phyloP scores from a whole-genome alignment of 2,888 invertebrate genomes.

The Volucella zonaria region DNA sequence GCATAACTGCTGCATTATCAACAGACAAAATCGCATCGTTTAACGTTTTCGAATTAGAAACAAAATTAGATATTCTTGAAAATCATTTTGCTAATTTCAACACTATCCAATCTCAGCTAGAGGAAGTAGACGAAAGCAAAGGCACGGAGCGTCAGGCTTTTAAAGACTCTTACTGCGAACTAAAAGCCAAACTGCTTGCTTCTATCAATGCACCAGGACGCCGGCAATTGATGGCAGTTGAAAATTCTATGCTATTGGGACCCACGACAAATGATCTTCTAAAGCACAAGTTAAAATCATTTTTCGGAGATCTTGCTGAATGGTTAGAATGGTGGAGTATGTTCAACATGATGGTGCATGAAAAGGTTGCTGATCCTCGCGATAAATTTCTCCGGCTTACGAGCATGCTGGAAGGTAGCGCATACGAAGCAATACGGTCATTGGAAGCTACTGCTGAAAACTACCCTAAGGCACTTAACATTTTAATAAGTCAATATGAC shows the following conservation, averaged over 20 bases:
- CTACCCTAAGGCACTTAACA: neutral
- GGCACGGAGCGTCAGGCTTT: neutral
- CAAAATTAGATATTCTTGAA: neutral
- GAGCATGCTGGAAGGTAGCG: neutral
- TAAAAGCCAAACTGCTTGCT: neutral
- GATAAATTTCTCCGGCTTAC: too few relatives aligned
- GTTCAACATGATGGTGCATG: too few relatives aligned
- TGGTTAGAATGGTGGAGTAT: too few relatives aligned
- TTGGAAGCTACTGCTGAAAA: conserved; percentile 5
- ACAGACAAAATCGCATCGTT: neutral
- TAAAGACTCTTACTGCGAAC: neutral
- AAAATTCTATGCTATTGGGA: neutral
- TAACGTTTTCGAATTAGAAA: neutral
- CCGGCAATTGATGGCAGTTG: neutral
- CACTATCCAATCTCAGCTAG: neutral
- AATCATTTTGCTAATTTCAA: neutral
- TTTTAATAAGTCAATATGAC: conserved; percentile 1
- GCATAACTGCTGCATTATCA: neutral
- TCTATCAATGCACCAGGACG: neutral
- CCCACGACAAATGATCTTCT: neutral
- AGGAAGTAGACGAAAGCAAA: neutral
- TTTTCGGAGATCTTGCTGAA: neutral
- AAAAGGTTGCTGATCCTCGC: too few relatives aligned
- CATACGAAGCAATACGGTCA: neutral
- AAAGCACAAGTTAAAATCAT: conserved; percentile 1